Evolutionary conservation across 2,888 invertebrate genomes (phyloP).

Genomic region (Nymphalis polychloros): DNA sequence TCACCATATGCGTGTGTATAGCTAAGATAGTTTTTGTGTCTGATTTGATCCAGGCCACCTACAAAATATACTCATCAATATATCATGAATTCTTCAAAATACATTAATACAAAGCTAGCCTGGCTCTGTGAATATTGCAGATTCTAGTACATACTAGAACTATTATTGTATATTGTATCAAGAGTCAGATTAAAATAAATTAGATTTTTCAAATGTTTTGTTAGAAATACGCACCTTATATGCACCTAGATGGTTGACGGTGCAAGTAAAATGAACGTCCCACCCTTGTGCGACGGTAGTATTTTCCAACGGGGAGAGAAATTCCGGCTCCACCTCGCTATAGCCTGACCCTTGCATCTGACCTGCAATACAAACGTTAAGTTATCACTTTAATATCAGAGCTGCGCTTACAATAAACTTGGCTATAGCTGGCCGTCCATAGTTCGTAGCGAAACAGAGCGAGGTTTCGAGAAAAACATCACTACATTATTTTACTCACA

Average conservation of each 20-base stretch:
- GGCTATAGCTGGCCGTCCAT: slow-evolving; percentile 36
- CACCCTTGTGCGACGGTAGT: slow-evolving; percentile 92
- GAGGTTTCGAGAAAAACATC: background rate
- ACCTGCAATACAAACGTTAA: slow-evolving; percentile 43
- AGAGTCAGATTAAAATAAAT: too few relatives aligned
- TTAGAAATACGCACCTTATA: slow-evolving; percentile 85
- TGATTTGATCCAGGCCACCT: slow-evolving; percentile 96
- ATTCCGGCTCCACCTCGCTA: slow-evolving; percentile 85
- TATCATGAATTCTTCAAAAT: background rate
- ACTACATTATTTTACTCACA: background rate
- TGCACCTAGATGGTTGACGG: slow-evolving; percentile 91
- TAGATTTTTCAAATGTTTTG: background rate
- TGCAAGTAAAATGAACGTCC: slow-evolving; percentile 94
- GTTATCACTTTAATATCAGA: slow-evolving; percentile 46
- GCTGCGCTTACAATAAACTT: slow-evolving; percentile 41
- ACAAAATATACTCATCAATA: slow-evolving; percentile 38
- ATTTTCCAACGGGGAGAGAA: slow-evolving; percentile 91
- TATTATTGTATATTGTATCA: too few relatives aligned
- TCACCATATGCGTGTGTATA: slow-evolving; percentile 94
- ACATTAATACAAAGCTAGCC: background rate
- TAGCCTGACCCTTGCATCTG: slow-evolving; percentile 59
- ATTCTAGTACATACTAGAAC: too few relatives aligned
- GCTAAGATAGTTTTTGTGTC: slow-evolving; percentile 94
- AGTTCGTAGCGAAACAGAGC: slow-evolving; percentile 32
- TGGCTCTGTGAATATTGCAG: background rate